These are phyloP conservation scores for Clusia tigrina DNA, from an alignment of 2,888 invertebrate genomes.

Conservation along the genomic window DNA sequence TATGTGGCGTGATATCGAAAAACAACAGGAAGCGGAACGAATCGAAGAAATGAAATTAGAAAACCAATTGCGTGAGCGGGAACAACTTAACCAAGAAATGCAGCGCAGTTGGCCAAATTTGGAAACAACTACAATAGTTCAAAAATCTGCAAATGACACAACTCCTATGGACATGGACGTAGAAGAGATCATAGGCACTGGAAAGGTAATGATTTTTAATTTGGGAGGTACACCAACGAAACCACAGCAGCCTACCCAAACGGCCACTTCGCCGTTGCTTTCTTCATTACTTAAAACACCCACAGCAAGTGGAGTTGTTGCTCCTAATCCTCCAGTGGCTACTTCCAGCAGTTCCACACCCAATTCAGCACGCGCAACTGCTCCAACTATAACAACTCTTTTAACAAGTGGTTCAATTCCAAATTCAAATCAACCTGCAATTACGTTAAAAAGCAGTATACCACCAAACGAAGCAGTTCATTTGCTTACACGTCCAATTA, in stretches of 20 bases:
- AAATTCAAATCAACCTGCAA: conserved; percentile 49
- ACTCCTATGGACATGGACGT: conserved; percentile 57
- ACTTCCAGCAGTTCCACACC: conserved; percentile 26
- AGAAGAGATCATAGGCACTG: conserved; percentile 45
- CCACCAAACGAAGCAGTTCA: conserved; percentile 45
- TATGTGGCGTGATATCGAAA: conserved; percentile 78
- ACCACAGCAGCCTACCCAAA: conserved; percentile 59
- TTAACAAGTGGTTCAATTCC: conserved; percentile 57
- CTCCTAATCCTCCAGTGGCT: conserved; percentile 45
- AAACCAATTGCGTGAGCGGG: conserved; percentile 65
- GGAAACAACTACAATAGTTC: conserved; percentile 17
- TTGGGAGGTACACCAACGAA: conserved; percentile 36
- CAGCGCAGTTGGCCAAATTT: conserved; percentile 69
- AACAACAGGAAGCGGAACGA: conserved; percentile 75
- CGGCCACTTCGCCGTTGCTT: conserved; percentile 76
- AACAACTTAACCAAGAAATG: conserved; percentile 70
- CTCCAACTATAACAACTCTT: conserved; percentile 64
- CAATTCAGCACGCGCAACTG: conserved; percentile 49
- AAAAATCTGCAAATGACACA: conserved; percentile 43
- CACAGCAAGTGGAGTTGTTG: conserved; percentile 65
- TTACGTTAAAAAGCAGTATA: conserved; percentile 38
- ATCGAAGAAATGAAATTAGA: conserved; percentile 68
- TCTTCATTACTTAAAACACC: conserved; percentile 81
- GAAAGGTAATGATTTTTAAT: conserved; percentile 47
- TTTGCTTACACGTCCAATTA: conserved; percentile 56